Evolutionary conservation across 2,888 invertebrate genomes (phyloP), one percentile per base, ranked within the genome.

Genomic region (Philonicus albiceps): DNA sequence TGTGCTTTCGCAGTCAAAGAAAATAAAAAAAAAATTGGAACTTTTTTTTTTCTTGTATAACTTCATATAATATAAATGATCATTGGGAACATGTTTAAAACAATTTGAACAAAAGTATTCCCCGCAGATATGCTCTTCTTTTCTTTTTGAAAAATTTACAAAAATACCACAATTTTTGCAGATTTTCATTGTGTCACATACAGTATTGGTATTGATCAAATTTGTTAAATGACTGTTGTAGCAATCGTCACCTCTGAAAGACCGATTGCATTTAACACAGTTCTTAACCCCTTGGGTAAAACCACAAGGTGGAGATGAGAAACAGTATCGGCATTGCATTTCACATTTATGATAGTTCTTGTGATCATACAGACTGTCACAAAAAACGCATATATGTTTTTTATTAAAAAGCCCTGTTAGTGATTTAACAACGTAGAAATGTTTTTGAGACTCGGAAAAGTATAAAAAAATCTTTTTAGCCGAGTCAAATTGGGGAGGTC

Each of bases 391-490:
- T 19, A 37, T 6, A 72, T 84, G 64, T 34, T 55, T 64, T 84
- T 64, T 84, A 72, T 84, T 55, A 64, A 84, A 84, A 55, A 72
- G n/a, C n/a, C n/a, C n/a, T n/a, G n/a, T n/a, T n/a, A n/a, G n/a
- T n/a, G n/a, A n/a, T n/a, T n/a, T n/a, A n/a, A n/a, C n/a, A n/a
- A n/a, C n/a, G n/a, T n/a, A n/a, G n/a, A n/a, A n/a, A n/a, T n/a
- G n/a, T n/a, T n/a, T n/a, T n/a, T n/a, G n/a, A n/a, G n/a, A n/a
- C n/a, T n/a, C n/a, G n/a, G n/a, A n/a, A n/a, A n/a, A n/a, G n/a
- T n/a, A n/a, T n/a, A n/a, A n/a, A n/a, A n/a, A n/a, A n/a, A n/a
- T n/a, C n/a, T n/a, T n/a, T n/a, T n/a, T n/a, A n/a, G n/a, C n/a
- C n/a, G n/a, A n/a, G n/a, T n/a, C n/a, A n/a, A n/a, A n/a, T n/a